Conservation (phyloP, 2,113 vertebrate genomes). For the Pycnonotus jocosus region DNA sequence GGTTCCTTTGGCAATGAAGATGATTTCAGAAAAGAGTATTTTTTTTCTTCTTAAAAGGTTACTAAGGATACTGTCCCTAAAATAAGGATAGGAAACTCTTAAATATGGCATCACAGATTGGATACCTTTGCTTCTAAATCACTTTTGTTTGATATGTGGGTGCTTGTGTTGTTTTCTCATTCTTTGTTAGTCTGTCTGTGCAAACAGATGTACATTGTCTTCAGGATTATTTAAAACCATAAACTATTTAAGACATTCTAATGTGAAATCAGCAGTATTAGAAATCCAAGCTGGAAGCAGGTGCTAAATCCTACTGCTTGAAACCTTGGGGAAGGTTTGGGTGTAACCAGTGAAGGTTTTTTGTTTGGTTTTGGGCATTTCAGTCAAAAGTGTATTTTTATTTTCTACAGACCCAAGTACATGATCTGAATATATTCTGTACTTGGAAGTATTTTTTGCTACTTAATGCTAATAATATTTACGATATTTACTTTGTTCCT, state of each 20-base stretch:
- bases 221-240: slow-evolving; percentile 13
- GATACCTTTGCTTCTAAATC: background rate
- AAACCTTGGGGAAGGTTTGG: background rate
- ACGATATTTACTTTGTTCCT: background rate
- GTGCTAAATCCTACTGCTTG: background rate
- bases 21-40: background rate
- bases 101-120: background rate
- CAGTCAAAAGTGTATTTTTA: background rate
- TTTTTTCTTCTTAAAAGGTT: background rate
- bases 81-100: background rate
- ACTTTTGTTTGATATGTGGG: background rate
- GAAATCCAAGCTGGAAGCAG: background rate
- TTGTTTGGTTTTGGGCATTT: background rate
- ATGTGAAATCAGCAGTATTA: background rate
- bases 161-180: background rate
- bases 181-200: background rate
- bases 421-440: background rate
- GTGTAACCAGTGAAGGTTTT: background rate
- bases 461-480: background rate
- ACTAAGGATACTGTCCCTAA: background rate
- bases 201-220: background rate
- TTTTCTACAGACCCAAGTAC: background rate
- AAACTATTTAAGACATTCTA: background rate
- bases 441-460: background rate
- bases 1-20: background rate